Percentiles rank a stretch among this genome's conserved stretches.
Conservation (phyloP, 2,888 invertebrate species). For the Gortyna flavago region DNA sequence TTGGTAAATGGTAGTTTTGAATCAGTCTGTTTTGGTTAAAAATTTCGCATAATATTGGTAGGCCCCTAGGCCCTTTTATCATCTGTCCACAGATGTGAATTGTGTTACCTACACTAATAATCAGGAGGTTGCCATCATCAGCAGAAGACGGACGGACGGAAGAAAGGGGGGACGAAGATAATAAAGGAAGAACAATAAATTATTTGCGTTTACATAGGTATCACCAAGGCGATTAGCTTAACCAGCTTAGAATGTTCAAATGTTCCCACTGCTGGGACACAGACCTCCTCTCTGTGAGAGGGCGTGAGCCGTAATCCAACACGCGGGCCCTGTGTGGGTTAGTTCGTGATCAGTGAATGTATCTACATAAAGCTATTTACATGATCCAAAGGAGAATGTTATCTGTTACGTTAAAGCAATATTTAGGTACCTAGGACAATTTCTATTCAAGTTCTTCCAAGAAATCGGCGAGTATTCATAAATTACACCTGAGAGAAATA, state of each 20-base stretch:
- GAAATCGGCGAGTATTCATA: conserved; percentile 44
- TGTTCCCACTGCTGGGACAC: background rate
- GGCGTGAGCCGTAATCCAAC: background rate
- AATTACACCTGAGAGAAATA: conserved; percentile 50
- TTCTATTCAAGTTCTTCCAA: conserved; percentile 48
- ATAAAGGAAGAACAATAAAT: background rate
- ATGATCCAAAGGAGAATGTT: conserved; percentile 29
- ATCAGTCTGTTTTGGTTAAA: background rate
- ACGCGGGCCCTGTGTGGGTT: background rate
- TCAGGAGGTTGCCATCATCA: background rate
- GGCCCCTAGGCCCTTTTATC: background rate
- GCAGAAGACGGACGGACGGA: too few relatives aligned
- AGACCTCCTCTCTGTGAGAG: background rate
- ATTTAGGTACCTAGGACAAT: conserved; percentile 32
- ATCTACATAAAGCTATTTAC: background rate
- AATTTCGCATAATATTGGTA: background rate
- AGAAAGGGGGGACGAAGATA: background rate
- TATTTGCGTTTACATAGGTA: background rate
- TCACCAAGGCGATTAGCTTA: background rate
- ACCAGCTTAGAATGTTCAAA: background rate
- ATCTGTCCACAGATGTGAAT: too few relatives aligned
- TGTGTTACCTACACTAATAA: background rate
- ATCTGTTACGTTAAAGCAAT: conserved; percentile 19
- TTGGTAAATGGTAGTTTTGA: too few relatives aligned
- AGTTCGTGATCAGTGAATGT: background rate